Base-by-base conservation (phyloP, 2,797 vertebrate species). In the Mergus octosetaceus region DNA sequence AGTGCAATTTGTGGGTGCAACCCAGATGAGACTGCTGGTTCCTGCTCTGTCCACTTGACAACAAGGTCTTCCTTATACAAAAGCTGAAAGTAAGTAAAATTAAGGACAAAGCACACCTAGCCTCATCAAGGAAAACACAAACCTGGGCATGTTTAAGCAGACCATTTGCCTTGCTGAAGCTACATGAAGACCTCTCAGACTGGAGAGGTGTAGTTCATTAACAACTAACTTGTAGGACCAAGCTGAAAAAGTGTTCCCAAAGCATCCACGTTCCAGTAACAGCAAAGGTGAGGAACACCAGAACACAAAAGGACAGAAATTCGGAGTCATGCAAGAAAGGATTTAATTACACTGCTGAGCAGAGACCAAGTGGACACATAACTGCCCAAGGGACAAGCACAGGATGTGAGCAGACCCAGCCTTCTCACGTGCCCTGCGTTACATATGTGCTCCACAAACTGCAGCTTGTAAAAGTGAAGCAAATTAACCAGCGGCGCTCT, bases 391-490 rank as follows among this genome's bases (percentile, higher is more conserved):
- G 36, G 45, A 54, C 1, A 2, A 71, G 70, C 10, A 4, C 5
- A 69, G 18, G 70, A 28, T 47, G 2, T 1, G 45, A 49, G 36
- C 57, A 53, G 47, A 58, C 8, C 22, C 36, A 54, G 15, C 19
- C 47, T 84, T 64, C 86, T 27, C 28, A 2, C 0, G 8, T 27
- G 68, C 57, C 76, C 43, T 3, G 20, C 11, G 19, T 45, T 32
- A 32, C 0, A 25, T 0, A 36, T 11, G 2, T 2, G 2, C n/a
- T 27, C 25, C 2, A 1, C 12, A 20, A 83, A 34, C 21, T 0
- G 10, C 70, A 64, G 83, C 68, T 90, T 86, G 64, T 34, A 87
- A 47, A 15, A 76, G 38, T 20, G 4, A 54, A 76, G 43, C 71
- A 65, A 57, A 76, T 73, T 49, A 84, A n/a, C 22, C 62, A 32